Percentiles rank a stretch among this genome's conserved stretches.
Evolutionary conservation across 2,888 invertebrate species (phyloP).

Genomic region (Meganola albula): DNA sequence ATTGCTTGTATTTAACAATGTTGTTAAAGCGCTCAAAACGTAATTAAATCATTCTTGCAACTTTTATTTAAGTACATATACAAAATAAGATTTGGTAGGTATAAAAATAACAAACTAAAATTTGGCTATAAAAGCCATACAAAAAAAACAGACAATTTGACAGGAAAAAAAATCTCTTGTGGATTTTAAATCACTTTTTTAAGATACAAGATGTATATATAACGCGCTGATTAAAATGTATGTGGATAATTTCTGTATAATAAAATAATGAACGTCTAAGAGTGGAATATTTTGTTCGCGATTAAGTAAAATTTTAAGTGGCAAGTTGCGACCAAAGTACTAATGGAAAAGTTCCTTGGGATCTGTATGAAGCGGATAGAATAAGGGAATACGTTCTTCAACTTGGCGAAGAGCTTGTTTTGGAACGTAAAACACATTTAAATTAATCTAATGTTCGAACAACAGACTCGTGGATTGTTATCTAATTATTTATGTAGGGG

Average conservation of each 20-base stretch:
- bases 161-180: too few relatives aligned
- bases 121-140: too few relatives aligned
- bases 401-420: slow-evolving; percentile 41
- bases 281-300: slow-evolving; percentile 51
- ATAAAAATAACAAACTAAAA: too few relatives aligned
- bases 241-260: slow-evolving; percentile 41
- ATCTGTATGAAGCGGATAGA: slow-evolving; percentile 40
- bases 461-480: too few relatives aligned
- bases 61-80: too few relatives aligned
- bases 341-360: slow-evolving; percentile 55
- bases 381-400: slow-evolving; percentile 41
- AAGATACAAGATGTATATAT: slow-evolving; percentile 21
- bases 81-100: too few relatives aligned
- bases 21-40: too few relatives aligned
- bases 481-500: too few relatives aligned
- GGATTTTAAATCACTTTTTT: too few relatives aligned
- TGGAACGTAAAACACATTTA: slow-evolving; percentile 46
- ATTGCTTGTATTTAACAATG: slow-evolving; percentile 2
- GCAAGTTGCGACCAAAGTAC: slow-evolving; percentile 48
- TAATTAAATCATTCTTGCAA: too few relatives aligned
- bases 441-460: slow-evolving; percentile 27
- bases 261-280: slow-evolving; percentile 39
- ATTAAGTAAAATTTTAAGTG: slow-evolving; percentile 59
- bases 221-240: slow-evolving; percentile 31
- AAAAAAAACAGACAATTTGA: too few relatives aligned